phyloP scores from a whole-genome alignment of 2,888 invertebrate genomes.

The Clistopyga incitator region DNA sequence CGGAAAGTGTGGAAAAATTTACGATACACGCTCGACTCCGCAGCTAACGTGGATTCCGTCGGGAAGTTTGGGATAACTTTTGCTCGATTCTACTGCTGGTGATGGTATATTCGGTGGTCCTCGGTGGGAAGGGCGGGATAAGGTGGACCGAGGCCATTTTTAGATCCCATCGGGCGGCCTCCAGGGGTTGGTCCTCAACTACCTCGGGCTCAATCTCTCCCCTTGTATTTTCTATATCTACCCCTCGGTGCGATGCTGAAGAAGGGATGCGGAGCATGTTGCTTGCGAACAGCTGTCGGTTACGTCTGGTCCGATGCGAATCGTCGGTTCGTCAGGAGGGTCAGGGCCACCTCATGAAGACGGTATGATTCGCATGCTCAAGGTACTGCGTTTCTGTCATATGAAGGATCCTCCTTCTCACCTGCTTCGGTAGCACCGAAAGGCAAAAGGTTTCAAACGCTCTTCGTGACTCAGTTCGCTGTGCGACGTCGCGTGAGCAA shows the following conservation, averaged over 20 bases:
- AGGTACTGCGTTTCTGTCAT: background rate
- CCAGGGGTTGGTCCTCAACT: constrained; percentile 48
- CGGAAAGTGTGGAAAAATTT: constrained; percentile 73
- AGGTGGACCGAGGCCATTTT: constrained; percentile 69
- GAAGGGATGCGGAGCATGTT: constrained; percentile 31
- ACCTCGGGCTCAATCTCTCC: constrained; percentile 49
- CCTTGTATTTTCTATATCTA: constrained; percentile 62
- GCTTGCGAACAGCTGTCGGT: constrained; percentile 62
- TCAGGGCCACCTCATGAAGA: constrained; percentile 22
- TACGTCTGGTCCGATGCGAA: constrained; percentile 41
- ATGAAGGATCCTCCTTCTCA: constrained; percentile 23
- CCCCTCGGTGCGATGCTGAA: constrained; percentile 40
- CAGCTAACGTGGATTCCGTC: constrained; percentile 59
- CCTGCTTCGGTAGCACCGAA: background rate
- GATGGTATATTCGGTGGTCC: constrained; percentile 28
- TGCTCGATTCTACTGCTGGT: constrained; percentile 63
- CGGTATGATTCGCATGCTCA: constrained; percentile 17
- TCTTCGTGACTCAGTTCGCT: constrained; percentile 7
- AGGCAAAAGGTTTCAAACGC: background rate
- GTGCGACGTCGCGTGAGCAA: background rate
- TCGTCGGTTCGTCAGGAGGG: constrained; percentile 52
- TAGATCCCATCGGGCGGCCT: constrained; percentile 64
- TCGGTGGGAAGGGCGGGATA: constrained; percentile 56
- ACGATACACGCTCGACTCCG: constrained; percentile 68
- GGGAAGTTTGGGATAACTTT: constrained; percentile 70